Evolutionary conservation across 2,888 invertebrate genomes (phyloP).

Genomic region (Pseudococcus viburni): DNA sequence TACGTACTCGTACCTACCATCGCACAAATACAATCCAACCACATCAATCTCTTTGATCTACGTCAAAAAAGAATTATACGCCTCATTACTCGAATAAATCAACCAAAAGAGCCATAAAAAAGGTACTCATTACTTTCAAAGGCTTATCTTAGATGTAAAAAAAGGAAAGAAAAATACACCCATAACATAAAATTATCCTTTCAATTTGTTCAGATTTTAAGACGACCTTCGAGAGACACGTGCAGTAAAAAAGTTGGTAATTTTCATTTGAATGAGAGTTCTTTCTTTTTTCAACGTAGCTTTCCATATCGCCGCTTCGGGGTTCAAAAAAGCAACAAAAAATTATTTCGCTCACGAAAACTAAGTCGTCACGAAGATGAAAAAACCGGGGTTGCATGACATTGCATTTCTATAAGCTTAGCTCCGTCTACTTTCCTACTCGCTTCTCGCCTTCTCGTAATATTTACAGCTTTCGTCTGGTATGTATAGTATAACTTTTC

Average conservation of each 20-base stretch:
- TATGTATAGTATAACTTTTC: not conserved
- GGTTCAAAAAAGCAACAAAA: not conserved
- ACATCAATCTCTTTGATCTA: not conserved
- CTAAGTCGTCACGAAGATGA: not conserved
- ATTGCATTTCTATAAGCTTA: slow-evolving; percentile 5
- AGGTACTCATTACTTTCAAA: not conserved
- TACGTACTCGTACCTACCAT: too few species aligned
- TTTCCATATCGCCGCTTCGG: slow-evolving; percentile 1
- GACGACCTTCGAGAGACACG: not conserved
- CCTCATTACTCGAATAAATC: slow-evolving; percentile 11
- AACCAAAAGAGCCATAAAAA: not conserved
- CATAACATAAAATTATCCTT: slow-evolving; percentile 17
- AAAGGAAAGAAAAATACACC: not conserved
- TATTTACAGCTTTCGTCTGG: not conserved
- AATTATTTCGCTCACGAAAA: not conserved
- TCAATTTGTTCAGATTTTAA: slow-evolving; percentile 4
- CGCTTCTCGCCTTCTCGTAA: not conserved
- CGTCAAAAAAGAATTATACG: not conserved
- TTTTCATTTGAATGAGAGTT: slow-evolving; percentile 8
- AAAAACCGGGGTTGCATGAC: not conserved
- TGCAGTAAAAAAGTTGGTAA: not conserved
- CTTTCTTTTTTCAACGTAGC: not conserved
- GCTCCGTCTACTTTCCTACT: not conserved
- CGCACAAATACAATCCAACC: not conserved
- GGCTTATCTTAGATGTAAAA: not conserved